These are phyloP conservation scores for Pan paniscus DNA, from an alignment of 2,113 vertebrate species.

Conservation along the genomic window DNA sequence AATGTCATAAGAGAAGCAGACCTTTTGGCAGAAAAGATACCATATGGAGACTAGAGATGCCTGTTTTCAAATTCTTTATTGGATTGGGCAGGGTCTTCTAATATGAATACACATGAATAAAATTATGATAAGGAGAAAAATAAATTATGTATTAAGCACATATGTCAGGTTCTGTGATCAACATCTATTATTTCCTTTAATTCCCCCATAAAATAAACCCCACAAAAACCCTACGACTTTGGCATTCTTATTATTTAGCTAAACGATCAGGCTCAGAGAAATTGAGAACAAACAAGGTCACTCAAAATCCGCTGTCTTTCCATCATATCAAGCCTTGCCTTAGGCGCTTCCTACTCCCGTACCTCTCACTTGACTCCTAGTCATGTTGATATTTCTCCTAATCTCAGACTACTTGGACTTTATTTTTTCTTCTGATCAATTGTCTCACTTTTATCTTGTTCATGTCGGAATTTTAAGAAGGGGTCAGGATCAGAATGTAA, in stretches of 20 bases:
- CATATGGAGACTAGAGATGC: no score
- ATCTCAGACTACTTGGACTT: background rate
- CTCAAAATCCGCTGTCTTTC: background rate
- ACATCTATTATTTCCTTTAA: background rate
- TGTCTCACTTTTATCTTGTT: background rate
- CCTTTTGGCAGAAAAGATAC: background rate
- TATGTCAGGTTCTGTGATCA: background rate
- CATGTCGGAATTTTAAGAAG: background rate
- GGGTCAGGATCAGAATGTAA: background rate
- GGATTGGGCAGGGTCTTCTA: background rate
- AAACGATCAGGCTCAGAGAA: background rate
- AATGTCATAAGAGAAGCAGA: background rate
- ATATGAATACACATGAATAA: background rate
- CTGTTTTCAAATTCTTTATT: conserved; percentile 4
- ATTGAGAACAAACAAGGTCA: background rate
- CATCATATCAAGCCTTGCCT: background rate
- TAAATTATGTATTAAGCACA: background rate
- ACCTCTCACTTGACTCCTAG: background rate
- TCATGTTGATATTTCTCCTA: background rate
- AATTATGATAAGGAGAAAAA: background rate
- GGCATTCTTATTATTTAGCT: background rate
- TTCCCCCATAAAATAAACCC: rapidly evolving
- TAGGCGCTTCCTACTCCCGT: background rate
- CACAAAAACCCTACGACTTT: background rate
- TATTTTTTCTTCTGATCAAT: background rate